Evolutionary conservation across 1,140 invertebrate species (phyloP), one percentile per base, ranked within the genome.

Genomic region (Gonatopus flavifemur): DNA sequence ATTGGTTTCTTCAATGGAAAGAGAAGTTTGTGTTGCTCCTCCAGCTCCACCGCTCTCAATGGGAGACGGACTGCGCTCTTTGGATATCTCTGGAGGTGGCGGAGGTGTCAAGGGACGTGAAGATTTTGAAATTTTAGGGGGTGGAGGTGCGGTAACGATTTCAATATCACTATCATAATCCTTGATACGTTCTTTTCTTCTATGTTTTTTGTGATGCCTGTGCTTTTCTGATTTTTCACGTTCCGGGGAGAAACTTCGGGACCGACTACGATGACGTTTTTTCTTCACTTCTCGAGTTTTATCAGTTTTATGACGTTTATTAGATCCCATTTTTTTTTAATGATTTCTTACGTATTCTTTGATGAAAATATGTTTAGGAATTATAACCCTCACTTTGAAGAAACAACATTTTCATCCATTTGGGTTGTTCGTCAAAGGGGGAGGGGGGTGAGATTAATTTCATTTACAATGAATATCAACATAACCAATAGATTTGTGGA

Each of bases 1-100:
- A 75, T 98, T 97, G 13, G 94, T 96, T 70, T 96, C 93, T 60
- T 92, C 88, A 61, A 96, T 88, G 3, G 91, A 94, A 2, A 96
- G 74, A 37, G 83, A 85, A 37, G 84, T 81, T 32, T 80, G 76
- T 3, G 80, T 71, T 1, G 72, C 67, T 18, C 80, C 78, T 25
- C 77, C 70, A n/a, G n/a, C n/a, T n/a, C n/a, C n/a, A n/a, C n/a
- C n/a, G n/a, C n/a, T n/a, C 19, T 74, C 74, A 25, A 64, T 63
- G 9, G 80, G 77, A 3, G 80, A 74, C 7, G 69, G 65, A 52
- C 63, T 62, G 42, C 51, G 64, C 10, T 67, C 57, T 39, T 59
- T 59, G 0, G 69, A 71, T 48, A 75, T 76, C 42, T 74, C 72
- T 12, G 67, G 69, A 6, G 76, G 71, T 10, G 72, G 73, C 20